Conservation (phyloP, 1,140 invertebrate genomes). For the Campoletis sonorensis region DNA sequence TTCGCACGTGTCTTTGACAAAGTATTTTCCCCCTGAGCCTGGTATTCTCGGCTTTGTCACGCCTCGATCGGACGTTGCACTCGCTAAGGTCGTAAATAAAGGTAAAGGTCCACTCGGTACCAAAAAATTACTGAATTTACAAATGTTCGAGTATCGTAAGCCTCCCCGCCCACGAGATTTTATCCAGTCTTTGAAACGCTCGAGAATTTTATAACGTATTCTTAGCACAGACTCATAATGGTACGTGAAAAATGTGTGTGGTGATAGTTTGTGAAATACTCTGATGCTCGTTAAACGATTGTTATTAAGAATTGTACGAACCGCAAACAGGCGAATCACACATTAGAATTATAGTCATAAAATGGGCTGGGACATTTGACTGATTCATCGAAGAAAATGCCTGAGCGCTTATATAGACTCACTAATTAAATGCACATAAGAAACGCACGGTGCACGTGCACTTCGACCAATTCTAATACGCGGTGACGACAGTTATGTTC, state of each 20-base stretch:
- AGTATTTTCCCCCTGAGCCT: background rate
- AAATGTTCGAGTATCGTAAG: no score
- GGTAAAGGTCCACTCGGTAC: no score
- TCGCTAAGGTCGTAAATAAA: background rate
- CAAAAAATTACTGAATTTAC: no score
- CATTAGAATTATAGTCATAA: constrained; percentile 11
- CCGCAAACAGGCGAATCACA: background rate
- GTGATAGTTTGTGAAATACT: no score
- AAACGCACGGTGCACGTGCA: background rate
- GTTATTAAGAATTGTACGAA: background rate
- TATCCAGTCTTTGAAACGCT: no score
- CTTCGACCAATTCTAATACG: background rate
- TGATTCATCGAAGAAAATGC: constrained; percentile 20
- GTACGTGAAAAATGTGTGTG: no score
- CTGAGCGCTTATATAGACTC: background rate
- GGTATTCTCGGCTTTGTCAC: background rate
- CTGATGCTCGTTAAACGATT: no score
- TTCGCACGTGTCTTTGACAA: constrained; percentile 14
- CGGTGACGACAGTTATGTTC: no score
- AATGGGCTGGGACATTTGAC: background rate
- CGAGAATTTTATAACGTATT: no score
- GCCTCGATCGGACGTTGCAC: background rate
- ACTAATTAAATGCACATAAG: background rate
- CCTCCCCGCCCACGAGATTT: no score
- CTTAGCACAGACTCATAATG: no score